phyloP scores from a whole-genome alignment of 2,113 vertebrate species.

The Maccullochella peelii region DNA sequence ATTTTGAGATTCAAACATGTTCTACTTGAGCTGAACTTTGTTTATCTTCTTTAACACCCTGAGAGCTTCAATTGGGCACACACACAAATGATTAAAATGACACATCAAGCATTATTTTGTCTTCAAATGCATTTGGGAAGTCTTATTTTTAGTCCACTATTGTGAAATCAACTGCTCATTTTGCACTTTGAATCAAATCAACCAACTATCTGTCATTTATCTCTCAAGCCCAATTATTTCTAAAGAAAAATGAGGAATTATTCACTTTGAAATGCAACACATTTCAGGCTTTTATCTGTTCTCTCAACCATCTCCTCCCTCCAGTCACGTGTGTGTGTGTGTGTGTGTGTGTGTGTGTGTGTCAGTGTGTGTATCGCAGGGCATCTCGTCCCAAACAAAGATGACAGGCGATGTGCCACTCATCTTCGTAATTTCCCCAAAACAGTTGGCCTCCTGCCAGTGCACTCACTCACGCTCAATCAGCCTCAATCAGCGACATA shows the following conservation, averaged over 20 bases:
- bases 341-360: constrained; percentile 1
- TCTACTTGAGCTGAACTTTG: not conserved
- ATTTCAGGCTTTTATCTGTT: constrained; percentile 44
- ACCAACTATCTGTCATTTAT: constrained; percentile 34
- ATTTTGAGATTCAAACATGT: not conserved
- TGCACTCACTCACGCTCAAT: constrained; percentile 55
- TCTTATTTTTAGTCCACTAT: constrained; percentile 7
- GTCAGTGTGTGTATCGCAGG: not conserved
- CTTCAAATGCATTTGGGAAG: constrained; percentile 12
- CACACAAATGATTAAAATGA: not conserved
- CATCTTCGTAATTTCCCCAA: constrained; percentile 55
- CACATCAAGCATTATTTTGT: not conserved
- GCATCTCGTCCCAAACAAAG: constrained; percentile 45
- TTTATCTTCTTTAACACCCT: not conserved
- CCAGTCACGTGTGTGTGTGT: constrained; percentile 10
- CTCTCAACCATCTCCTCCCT: constrained; percentile 25
- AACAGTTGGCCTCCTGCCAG: constrained; percentile 71
- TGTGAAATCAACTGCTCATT: constrained; percentile 13
- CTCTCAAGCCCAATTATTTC: constrained; percentile 41
- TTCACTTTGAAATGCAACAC: constrained; percentile 51
- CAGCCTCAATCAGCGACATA: constrained; percentile 69
- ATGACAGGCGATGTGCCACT: constrained; percentile 58
- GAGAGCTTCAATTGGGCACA: not conserved
- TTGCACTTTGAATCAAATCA: constrained; percentile 34
- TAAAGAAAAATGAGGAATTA: constrained; percentile 36